Evolutionary conservation across 2,113 vertebrate species (phyloP).

Genomic region (Heteronetta atricapilla): DNA sequence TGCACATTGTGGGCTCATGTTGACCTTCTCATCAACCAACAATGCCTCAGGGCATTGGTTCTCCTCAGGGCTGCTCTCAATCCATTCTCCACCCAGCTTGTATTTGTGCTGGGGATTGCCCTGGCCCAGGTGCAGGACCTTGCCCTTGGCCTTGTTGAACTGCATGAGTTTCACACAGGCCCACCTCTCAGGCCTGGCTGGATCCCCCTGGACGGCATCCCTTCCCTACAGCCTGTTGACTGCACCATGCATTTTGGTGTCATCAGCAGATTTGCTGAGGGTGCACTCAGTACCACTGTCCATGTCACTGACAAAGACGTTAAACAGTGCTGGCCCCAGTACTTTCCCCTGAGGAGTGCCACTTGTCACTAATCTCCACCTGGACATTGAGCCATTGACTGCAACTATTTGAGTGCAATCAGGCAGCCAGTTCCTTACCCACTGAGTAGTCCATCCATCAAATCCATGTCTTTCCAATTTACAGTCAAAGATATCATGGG

Average conservation of each 20-base stretch:
- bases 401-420: too few relatives aligned
- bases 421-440: too few relatives aligned
- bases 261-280: neutral
- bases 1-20: too few relatives aligned
- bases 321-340: neutral
- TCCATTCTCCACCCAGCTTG: neutral
- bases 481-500: too few relatives aligned
- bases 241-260: neutral
- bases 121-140: neutral
- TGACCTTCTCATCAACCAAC: too few relatives aligned
- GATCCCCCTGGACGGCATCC: neutral
- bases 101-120: neutral
- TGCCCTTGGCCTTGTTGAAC: neutral
- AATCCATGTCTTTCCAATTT: too few relatives aligned
- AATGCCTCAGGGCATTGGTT: too few relatives aligned
- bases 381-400: neutral
- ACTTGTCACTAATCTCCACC: neutral
- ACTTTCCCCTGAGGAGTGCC: neutral
- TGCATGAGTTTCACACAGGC: neutral
- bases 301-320: neutral
- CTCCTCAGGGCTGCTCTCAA: too few relatives aligned
- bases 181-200: neutral
- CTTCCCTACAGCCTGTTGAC: neutral
- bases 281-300: neutral
- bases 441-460: too few relatives aligned